phyloP scores from a whole-genome alignment of 1,140 invertebrate genomes.

The Notospermus geniculatus region DNA sequence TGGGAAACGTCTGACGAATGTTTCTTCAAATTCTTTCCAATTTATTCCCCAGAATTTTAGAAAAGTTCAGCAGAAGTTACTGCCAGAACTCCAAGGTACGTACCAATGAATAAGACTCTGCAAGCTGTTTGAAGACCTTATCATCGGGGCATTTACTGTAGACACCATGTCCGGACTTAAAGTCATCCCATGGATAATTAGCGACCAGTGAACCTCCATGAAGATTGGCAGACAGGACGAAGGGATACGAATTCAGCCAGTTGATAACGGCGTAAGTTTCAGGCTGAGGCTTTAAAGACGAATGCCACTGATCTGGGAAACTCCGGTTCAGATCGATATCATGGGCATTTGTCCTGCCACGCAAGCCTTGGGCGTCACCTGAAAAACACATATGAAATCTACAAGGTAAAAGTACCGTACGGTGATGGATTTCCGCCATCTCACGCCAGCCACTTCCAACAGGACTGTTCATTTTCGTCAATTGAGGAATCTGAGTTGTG shows the following conservation, averaged over 20 bases:
- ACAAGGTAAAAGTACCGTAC: neutral
- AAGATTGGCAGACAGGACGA: conserved; percentile 94
- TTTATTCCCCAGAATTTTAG: too few relatives aligned
- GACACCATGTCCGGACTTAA: conserved; percentile 24
- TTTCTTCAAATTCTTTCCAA: too few relatives aligned
- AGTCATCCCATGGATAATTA: conserved; percentile 80
- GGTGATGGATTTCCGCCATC: neutral
- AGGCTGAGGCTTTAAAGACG: conserved; percentile 73
- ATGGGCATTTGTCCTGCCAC: conserved; percentile 80
- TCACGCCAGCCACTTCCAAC: too few relatives aligned
- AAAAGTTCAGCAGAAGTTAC: too few relatives aligned
- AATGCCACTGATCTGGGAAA: conserved; percentile 74
- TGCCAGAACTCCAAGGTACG: conserved; percentile 36
- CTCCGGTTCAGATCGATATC: conserved; percentile 91
- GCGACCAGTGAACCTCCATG: conserved; percentile 91
- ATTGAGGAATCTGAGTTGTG: too few relatives aligned
- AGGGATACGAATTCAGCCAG: conserved; percentile 82
- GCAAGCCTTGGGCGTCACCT: conserved; percentile 36
- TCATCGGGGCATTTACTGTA: conserved; percentile 81
- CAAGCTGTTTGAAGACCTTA: conserved; percentile 76
- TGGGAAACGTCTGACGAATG: too few relatives aligned
- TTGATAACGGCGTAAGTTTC: conserved; percentile 89
- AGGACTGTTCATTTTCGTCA: too few relatives aligned
- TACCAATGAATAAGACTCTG: conserved; percentile 74
- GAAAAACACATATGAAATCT: conserved; percentile 8